Conservation (phyloP, 2,888 invertebrate genomes). For the Eristalinus aeneus region DNA sequence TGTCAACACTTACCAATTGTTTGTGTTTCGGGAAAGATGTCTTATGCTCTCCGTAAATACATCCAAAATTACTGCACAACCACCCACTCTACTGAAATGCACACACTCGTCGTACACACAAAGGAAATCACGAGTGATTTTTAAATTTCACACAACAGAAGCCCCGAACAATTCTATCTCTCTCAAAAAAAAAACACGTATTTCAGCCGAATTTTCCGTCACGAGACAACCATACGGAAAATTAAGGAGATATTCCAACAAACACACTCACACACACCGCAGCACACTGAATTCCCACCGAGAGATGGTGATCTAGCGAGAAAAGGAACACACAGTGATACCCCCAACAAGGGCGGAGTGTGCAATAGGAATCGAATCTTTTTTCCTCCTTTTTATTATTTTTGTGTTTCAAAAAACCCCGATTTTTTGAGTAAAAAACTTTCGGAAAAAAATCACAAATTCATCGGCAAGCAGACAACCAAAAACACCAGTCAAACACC, state of each 20-base stretch:
- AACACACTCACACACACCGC: slow-evolving; percentile 1
- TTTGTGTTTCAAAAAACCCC: slow-evolving; percentile 5
- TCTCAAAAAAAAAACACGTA: too few species aligned
- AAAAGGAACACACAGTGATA: slow-evolving; percentile 39
- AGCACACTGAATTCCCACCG: slow-evolving; percentile 8
- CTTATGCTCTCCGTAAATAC: slow-evolving; percentile 9
- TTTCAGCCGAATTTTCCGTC: slow-evolving; percentile 2
- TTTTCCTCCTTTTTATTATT: neutral
- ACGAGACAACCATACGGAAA: slow-evolving; percentile 31
- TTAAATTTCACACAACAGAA: slow-evolving; percentile 9
- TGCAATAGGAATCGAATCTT: slow-evolving; percentile 25
- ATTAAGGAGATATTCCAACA: slow-evolving; percentile 26
- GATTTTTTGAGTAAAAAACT: slow-evolving; percentile 8
- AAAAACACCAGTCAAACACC: neutral
- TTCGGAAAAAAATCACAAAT: neutral
- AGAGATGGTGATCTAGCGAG: slow-evolving; percentile 28
- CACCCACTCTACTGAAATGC: neutral
- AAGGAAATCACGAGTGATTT: slow-evolving; percentile 17
- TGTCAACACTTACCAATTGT: neutral
- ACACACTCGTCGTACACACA: slow-evolving; percentile 8
- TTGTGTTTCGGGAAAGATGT: neutral
- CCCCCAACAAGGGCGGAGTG: slow-evolving; percentile 71
- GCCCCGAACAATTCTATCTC: slow-evolving; percentile 1
- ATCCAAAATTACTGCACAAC: slow-evolving; percentile 14
- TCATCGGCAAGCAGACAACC: neutral